These are phyloP conservation scores for Drosophila paramelanica DNA, from an alignment of 2,888 invertebrate species.

Conservation along the genomic window DNA sequence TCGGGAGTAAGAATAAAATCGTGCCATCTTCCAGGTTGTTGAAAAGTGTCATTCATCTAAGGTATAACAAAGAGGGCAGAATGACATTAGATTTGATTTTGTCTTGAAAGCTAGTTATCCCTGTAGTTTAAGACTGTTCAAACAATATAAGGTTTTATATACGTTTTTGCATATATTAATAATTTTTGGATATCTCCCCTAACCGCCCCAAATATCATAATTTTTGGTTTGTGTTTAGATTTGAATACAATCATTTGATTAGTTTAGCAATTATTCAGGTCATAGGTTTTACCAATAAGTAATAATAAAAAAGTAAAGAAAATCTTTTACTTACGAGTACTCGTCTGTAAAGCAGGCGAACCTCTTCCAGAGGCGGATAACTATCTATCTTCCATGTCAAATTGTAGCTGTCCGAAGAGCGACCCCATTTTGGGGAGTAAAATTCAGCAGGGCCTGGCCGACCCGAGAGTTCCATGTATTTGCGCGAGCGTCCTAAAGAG, in stretches of 20 bases:
- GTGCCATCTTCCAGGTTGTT: conserved; percentile 90
- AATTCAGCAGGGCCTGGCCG: conserved; percentile 90
- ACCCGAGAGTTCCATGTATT: conserved; percentile 90
- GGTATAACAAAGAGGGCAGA: not conserved
- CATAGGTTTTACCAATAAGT: no score
- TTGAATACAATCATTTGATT: no score
- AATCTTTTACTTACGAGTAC: conserved; percentile 88
- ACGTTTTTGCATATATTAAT: no score
- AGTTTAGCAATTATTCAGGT: no score
- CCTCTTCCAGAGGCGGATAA: conserved; percentile 90
- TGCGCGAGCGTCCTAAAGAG: conserved; percentile 88
- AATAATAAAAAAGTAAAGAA: no score
- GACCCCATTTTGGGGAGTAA: conserved; percentile 88
- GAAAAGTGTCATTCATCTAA: conserved; percentile 90
- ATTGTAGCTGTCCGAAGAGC: conserved; percentile 87
- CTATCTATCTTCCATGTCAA: conserved; percentile 90
- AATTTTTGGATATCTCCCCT: no score
- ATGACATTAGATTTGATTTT: conserved; percentile 24
- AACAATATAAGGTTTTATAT: no score
- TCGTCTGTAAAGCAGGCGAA: conserved; percentile 89
- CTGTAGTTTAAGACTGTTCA: no score
- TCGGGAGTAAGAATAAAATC: conserved; percentile 86
- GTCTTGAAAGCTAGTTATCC: no score
- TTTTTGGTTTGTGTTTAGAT: no score
- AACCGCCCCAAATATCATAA: no score